Conservation (phyloP, 2,888 invertebrate genomes). For the Netelia virgata region DNA sequence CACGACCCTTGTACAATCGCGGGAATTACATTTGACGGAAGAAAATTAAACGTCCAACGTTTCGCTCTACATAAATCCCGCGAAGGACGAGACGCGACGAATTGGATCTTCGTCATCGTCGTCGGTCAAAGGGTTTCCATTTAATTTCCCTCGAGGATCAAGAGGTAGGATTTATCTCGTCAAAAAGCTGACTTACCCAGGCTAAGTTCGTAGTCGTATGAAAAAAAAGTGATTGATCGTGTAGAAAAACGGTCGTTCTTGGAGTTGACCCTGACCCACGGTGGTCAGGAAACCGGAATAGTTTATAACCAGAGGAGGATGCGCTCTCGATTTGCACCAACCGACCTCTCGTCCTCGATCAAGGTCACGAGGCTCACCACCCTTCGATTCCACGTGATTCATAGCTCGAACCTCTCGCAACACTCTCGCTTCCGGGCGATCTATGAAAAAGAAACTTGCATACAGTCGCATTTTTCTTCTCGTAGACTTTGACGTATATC, state of each 20-base stretch:
- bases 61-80: constrained; percentile 5
- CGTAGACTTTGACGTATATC: background rate
- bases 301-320: constrained; percentile 7
- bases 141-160: constrained; percentile 33
- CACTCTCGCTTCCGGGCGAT: background rate
- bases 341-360: constrained; percentile 21
- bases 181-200: constrained; percentile 7
- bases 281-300: background rate
- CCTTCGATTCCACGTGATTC: constrained; percentile 11
- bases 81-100: constrained; percentile 9
- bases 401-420: background rate
- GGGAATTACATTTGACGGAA: constrained; percentile 36
- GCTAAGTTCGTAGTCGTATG: background rate
- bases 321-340: background rate
- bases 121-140: constrained; percentile 32
- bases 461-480: background rate
- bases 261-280: constrained; percentile 12
- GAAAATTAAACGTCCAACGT: constrained; percentile 68
- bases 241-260: constrained; percentile 9
- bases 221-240: constrained; percentile 35
- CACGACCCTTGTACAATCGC: background rate
- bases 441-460: background rate
- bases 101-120: background rate
- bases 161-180: constrained; percentile 28
- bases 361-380: constrained; percentile 14